Percentiles rank a stretch among this genome's conserved stretches.
These are phyloP conservation scores for Microctenopoma stevenorrisi DNA, from an alignment of 2,797 vertebrate genomes.

Conservation along the genomic window DNA sequence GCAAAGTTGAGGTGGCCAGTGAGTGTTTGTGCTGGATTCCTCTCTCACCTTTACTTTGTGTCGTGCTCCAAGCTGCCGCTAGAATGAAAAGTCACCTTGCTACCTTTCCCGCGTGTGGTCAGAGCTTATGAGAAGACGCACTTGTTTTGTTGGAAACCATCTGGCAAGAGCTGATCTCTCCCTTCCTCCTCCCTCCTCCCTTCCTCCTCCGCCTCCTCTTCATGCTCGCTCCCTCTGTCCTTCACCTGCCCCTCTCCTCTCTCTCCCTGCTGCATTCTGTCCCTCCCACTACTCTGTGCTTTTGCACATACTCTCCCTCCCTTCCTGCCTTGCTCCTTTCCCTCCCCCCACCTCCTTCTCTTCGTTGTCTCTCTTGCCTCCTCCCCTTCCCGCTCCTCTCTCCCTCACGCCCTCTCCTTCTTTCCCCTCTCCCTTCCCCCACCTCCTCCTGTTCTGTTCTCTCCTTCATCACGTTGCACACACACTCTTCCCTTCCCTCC, in stretches of 20 bases:
- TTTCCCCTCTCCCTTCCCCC: slow-evolving; percentile 54
- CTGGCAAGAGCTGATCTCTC: slow-evolving; percentile 79
- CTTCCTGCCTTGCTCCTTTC: slow-evolving; percentile 39
- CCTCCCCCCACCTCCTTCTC: slow-evolving; percentile 31
- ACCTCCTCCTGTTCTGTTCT: slow-evolving; percentile 62
- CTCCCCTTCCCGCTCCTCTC: slow-evolving; percentile 31
- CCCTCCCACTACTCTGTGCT: slow-evolving; percentile 79
- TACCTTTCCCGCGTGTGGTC: slow-evolving; percentile 30
- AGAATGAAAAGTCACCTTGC: background rate
- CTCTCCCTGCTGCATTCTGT: slow-evolving; percentile 71
- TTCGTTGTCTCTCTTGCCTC: slow-evolving; percentile 38
- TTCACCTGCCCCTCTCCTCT: slow-evolving; percentile 69
- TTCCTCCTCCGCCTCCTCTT: slow-evolving; percentile 74
- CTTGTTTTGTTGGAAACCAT: slow-evolving; percentile 83
- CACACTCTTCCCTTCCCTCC: slow-evolving; percentile 25
- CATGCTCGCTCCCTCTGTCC: slow-evolving; percentile 76
- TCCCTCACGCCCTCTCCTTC: slow-evolving; percentile 23
- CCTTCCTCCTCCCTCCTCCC: slow-evolving; percentile 33
- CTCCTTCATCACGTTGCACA: slow-evolving; percentile 69
- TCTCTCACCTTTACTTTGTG: slow-evolving; percentile 7
- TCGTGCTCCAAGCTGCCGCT: background rate
- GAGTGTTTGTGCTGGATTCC: slow-evolving; percentile 52
- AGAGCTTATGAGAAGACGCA: slow-evolving; percentile 67
- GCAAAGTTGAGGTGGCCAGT: slow-evolving; percentile 77
- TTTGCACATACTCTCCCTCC: slow-evolving; percentile 54